Evolutionary conservation across 2,888 invertebrate species (phyloP).

Genomic region (Charanyca ferruginea): DNA sequence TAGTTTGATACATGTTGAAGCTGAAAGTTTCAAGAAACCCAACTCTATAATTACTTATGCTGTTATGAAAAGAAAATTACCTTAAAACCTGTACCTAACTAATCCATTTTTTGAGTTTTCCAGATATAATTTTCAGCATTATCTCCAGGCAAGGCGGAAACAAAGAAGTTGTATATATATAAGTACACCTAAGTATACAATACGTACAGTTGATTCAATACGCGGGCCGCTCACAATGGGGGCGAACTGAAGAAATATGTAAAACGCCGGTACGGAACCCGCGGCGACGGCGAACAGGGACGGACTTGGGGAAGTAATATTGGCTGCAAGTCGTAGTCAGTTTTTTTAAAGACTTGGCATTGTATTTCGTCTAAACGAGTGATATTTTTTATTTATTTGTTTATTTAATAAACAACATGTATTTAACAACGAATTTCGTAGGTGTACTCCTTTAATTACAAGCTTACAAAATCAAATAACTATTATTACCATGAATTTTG

Average conservation of each 20-base stretch:
- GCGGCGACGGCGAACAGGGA: conserved; percentile 73
- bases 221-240: conserved; percentile 76
- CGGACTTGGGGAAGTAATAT: conserved; percentile 62
- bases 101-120: conserved; percentile 22
- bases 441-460: too few relatives aligned
- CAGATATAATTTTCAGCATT: conserved; percentile 48
- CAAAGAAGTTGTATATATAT: conserved; percentile 65
- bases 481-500: too few relatives aligned
- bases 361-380: too few relatives aligned
- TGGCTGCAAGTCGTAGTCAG: neutral
- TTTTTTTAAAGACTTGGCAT: neutral
- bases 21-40: neutral
- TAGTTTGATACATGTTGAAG: neutral
- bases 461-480: too few relatives aligned
- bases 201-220: conserved; percentile 75
- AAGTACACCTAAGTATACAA: conserved; percentile 53
- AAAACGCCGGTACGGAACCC: conserved; percentile 81
- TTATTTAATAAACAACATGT: too few relatives aligned
- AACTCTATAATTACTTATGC: neutral
- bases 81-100: neutral
- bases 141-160: conserved; percentile 54
- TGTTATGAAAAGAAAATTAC: neutral
- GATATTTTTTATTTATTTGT: too few relatives aligned
- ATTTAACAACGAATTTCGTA: too few relatives aligned
- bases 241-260: conserved; percentile 86